These are phyloP conservation scores for Syrmaticus mikado DNA, from an alignment of 2,113 vertebrate species.

Conservation along the genomic window DNA sequence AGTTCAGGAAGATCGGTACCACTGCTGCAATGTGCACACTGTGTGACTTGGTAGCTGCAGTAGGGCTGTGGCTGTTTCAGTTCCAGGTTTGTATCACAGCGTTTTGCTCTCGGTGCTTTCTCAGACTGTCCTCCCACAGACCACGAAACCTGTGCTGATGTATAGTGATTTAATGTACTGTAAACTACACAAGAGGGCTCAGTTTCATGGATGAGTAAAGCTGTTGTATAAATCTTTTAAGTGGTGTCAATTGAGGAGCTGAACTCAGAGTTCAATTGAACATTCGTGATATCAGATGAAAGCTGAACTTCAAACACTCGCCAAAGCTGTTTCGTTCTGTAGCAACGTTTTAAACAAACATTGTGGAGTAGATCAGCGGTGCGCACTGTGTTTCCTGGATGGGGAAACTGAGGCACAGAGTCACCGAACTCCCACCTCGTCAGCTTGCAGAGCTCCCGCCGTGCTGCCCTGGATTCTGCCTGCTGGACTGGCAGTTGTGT, in stretches of 20 bases:
- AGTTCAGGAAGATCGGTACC: not conserved
- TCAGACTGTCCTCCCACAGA: not conserved
- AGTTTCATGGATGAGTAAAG: not conserved
- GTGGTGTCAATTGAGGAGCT: not conserved
- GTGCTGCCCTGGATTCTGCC: not conserved
- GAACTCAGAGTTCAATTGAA: not conserved
- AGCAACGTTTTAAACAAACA: not conserved
- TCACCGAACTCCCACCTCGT: not conserved
- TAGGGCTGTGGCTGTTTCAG: not conserved
- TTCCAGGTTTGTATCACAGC: slow-evolving; percentile 14
- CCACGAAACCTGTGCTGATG: not conserved
- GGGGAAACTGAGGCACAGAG: slow-evolving; percentile 28
- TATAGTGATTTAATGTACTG: not conserved
- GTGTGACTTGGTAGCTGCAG: not conserved
- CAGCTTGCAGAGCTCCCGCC: fast-evolving
- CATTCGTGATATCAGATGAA: not conserved
- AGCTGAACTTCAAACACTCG: not conserved
- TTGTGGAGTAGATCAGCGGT: not conserved
- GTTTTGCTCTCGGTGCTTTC: not conserved
- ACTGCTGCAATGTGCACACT: not conserved
- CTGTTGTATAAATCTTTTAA: slow-evolving; percentile 19
- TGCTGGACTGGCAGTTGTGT: not conserved
- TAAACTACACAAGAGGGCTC: slow-evolving; percentile 5
- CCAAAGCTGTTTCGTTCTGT: not conserved
- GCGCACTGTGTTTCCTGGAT: not conserved